A percentile compares a stretch with the other conserved stretches of the same genome.
These are phyloP conservation scores for Heliconius himera DNA, from an alignment of 1,140 invertebrate species.

Conservation along the genomic window DNA sequence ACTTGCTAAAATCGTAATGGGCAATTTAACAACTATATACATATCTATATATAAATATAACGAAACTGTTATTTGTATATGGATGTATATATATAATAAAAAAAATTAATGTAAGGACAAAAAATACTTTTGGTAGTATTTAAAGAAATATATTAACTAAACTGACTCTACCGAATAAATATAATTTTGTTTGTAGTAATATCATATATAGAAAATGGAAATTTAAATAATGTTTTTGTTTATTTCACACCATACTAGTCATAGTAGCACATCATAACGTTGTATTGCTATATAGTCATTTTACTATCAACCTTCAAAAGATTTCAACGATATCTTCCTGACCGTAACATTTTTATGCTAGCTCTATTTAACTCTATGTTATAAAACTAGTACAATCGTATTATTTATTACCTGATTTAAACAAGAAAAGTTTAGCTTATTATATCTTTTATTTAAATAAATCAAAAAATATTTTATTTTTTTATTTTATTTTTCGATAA, in stretches of 20 bases:
- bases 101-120: not conserved
- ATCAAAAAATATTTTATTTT: too few relatives aligned
- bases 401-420: not conserved
- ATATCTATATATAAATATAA: constrained; percentile 19
- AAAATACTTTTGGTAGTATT: too few relatives aligned
- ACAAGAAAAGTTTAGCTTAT: not conserved
- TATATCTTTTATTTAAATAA: not conserved
- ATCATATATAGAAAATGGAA: too few relatives aligned
- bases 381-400: not conserved
- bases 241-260: too few relatives aligned
- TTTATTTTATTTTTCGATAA: too few relatives aligned
- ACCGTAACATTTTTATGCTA: not conserved
- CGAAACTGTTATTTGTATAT: constrained; percentile 29
- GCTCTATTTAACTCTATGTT: not conserved
- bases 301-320: constrained; percentile 36
- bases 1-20: constrained; percentile 54
- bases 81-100: not conserved
- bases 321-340: constrained; percentile 44
- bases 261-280: too few relatives aligned
- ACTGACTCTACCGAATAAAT: too few relatives aligned
- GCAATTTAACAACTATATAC: constrained; percentile 42
- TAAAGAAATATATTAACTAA: too few relatives aligned
- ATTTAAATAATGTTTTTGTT: too few relatives aligned
- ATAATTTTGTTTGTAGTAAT: too few relatives aligned
- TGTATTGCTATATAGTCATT: not conserved